phyloP scores from a whole-genome alignment of 2,113 vertebrate genomes.

The Pedetes capensis region DNA sequence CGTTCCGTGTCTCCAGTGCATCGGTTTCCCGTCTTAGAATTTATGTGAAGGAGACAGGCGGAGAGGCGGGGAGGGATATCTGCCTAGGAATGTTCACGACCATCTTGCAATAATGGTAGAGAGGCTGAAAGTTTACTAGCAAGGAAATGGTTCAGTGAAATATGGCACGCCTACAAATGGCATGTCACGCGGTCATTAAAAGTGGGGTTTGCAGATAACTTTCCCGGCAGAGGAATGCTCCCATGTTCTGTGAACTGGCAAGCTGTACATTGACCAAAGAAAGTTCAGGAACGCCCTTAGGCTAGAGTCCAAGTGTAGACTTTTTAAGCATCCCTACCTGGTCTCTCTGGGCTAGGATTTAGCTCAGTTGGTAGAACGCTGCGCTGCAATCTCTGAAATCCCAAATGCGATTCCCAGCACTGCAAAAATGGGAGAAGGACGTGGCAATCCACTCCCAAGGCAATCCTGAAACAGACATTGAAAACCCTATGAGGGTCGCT shows the following conservation, averaged over 20 bases:
- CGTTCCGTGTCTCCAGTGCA: accelerated
- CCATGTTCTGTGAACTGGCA: accelerated
- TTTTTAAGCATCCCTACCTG: too few species aligned
- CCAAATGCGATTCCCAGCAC: too few species aligned
- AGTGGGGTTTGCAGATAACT: too few species aligned
- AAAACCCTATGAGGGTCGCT: too few species aligned
- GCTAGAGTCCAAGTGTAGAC: background rate
- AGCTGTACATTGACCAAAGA: accelerated
- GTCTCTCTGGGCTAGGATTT: too few species aligned
- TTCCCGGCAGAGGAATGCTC: background rate
- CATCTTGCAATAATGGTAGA: accelerated
- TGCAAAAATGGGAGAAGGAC: too few species aligned
- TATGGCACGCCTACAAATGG: accelerated
- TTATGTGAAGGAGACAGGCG: background rate
- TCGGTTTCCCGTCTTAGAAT: background rate
- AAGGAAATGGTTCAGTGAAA: background rate
- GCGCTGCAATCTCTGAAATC: too few species aligned
- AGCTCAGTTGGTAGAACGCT: too few species aligned
- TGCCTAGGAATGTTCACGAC: accelerated
- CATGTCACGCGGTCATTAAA: background rate
- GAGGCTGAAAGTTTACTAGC: accelerated
- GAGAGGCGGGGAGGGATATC: background rate
- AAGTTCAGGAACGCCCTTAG: background rate
- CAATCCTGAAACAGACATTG: too few species aligned
- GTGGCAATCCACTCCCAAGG: too few species aligned